Percentiles rank a stretch among this genome's conserved stretches.
phyloP scores from a whole-genome alignment of 2,113 vertebrate species.

The Talpa occidentalis region DNA sequence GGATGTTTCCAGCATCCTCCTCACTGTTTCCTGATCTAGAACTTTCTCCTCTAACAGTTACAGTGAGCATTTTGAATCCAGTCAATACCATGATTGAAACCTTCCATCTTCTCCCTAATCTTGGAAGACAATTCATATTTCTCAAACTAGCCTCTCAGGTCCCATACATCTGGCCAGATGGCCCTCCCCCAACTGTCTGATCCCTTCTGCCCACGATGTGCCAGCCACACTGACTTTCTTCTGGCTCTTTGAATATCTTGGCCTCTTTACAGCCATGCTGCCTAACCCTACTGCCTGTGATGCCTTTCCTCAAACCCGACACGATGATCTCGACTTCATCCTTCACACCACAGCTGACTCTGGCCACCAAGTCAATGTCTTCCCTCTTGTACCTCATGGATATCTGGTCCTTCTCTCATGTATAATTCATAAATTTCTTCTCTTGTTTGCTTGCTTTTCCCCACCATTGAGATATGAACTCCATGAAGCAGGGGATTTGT shows the following conservation, averaged over 20 bases:
- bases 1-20: neutral
- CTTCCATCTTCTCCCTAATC: neutral
- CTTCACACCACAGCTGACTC: neutral
- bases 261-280: neutral
- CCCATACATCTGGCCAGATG: neutral
- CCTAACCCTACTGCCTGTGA: neutral
- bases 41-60: neutral
- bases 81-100: neutral
- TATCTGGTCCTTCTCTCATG: neutral
- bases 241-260: neutral
- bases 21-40: neutral
- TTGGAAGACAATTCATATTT: neutral
- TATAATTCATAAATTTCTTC: too few relatives aligned
- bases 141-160: neutral
- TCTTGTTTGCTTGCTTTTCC: neutral
- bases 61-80: neutral
- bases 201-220: neutral
- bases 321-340: neutral
- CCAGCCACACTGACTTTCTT: neutral
- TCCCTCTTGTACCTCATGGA: rapidly evolving
- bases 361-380: neutral
- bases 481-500: neutral
- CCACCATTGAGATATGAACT: neutral
- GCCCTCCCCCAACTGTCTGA: neutral
- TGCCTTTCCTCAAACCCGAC: neutral